Evolutionary conservation across 2,888 invertebrate species (phyloP).

Genomic region (Heliconius aoede): DNA sequence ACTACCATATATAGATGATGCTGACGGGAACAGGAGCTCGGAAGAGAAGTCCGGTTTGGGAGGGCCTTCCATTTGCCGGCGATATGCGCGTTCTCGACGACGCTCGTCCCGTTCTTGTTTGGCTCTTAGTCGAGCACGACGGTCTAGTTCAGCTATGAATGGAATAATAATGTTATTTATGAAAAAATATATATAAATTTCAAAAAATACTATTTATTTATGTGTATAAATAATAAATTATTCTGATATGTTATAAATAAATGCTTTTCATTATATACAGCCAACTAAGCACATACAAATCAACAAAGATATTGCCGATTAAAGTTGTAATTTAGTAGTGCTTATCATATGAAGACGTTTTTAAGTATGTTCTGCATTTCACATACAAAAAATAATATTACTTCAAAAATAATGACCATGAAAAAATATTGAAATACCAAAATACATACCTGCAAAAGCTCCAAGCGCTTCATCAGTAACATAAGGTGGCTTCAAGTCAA

Average conservation of each 20-base stretch:
- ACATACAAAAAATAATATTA: too few relatives aligned
- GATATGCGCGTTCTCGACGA: slow-evolving; percentile 90
- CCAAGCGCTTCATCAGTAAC: slow-evolving; percentile 87
- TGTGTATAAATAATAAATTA: too few relatives aligned
- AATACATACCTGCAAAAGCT: slow-evolving; percentile 86
- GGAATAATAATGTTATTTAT: background rate
- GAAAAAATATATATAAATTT: too few relatives aligned
- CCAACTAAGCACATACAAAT: too few relatives aligned
- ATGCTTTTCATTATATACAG: too few relatives aligned
- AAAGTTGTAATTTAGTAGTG: too few relatives aligned
- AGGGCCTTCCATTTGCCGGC: slow-evolving; percentile 88
- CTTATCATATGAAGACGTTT: too few relatives aligned
- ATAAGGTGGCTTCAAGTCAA: slow-evolving; percentile 89
- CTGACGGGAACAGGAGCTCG: slow-evolving; percentile 69
- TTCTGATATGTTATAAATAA: too few relatives aligned
- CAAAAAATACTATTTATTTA: background rate
- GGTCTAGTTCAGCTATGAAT: slow-evolving; percentile 87
- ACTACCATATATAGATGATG: slow-evolving; percentile 56
- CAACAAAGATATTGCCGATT: too few relatives aligned
- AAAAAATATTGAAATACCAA: background rate
- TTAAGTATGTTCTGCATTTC: too few relatives aligned
- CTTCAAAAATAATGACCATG: background rate
- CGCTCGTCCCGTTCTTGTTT: slow-evolving; percentile 90
- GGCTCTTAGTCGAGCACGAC: slow-evolving; percentile 87
- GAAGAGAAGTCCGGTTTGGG: slow-evolving; percentile 86